A percentile compares a stretch with the other conserved stretches of the same genome.
Conservation (phyloP, 2,113 vertebrate species). For the Benitochromis conjunctus region DNA sequence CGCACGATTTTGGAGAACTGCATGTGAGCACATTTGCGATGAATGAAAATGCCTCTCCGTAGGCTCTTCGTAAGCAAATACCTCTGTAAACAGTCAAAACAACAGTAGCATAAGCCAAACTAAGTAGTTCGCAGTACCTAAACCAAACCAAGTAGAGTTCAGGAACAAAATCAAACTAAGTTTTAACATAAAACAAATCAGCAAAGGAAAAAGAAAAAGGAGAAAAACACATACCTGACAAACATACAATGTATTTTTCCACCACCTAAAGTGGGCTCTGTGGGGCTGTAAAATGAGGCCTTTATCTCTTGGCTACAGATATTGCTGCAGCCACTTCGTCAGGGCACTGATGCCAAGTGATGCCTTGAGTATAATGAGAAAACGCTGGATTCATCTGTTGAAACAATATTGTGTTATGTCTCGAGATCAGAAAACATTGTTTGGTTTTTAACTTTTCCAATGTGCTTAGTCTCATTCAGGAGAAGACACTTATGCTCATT, state of each 20-base stretch:
- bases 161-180: not conserved
- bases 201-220: not conserved
- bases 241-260: not conserved
- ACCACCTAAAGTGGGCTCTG: not conserved
- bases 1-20: not conserved
- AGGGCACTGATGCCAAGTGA: not conserved
- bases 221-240: not conserved
- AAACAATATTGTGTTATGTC: not conserved
- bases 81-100: not conserved
- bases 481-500: not conserved
- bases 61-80: not conserved
- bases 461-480: not conserved
- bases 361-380: not conserved
- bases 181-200: not conserved
- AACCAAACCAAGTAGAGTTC: not conserved
- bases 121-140: not conserved
- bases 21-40: not conserved
- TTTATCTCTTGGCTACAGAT: not conserved
- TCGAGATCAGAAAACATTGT: not conserved
- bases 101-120: not conserved
- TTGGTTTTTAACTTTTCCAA: not conserved
- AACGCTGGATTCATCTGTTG: not conserved
- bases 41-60: not conserved
- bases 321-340: not conserved
- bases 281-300: not conserved